Evolutionary conservation across 2,888 invertebrate species (phyloP).

Genomic region (Choristoneura rosaceana): DNA sequence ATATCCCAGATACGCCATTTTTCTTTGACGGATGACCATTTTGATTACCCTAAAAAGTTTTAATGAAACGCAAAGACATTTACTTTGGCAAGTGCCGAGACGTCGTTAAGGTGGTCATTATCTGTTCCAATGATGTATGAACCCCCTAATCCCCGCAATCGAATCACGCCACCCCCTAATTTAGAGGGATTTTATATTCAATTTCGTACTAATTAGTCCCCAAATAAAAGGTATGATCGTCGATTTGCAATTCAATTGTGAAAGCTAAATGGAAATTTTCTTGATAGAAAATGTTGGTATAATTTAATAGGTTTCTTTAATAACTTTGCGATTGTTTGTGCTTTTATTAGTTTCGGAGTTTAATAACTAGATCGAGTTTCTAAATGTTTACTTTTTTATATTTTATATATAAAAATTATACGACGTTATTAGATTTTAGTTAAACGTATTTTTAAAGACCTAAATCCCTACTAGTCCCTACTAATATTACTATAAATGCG

Average conservation of each 20-base stretch:
- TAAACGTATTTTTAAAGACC: too few species aligned
- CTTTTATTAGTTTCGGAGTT: background rate
- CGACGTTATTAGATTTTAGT: background rate
- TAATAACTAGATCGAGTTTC: constrained; percentile 5
- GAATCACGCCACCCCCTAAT: background rate
- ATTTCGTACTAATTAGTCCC: background rate
- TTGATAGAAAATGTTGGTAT: constrained; percentile 12
- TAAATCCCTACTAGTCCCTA: too few species aligned
- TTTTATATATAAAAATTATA: too few species aligned
- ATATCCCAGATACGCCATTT: too few species aligned
- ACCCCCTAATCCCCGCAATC: constrained; percentile 5
- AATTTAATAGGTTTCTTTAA: constrained; percentile 9
- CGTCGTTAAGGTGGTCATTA: background rate
- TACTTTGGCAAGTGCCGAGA: background rate
- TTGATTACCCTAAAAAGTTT: background rate
- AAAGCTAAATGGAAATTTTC: constrained; percentile 13
- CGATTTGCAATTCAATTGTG: constrained; percentile 23
- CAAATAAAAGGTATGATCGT: background rate
- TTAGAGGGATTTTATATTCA: background rate
- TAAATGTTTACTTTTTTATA: background rate
- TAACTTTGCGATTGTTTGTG: constrained; percentile 5
- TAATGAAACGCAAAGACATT: background rate
- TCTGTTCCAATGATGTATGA: background rate
- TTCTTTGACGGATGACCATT: background rate
- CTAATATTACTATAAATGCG: too few species aligned